phyloP scores from a whole-genome alignment of 2,113 vertebrate species.

The Martes martes region DNA sequence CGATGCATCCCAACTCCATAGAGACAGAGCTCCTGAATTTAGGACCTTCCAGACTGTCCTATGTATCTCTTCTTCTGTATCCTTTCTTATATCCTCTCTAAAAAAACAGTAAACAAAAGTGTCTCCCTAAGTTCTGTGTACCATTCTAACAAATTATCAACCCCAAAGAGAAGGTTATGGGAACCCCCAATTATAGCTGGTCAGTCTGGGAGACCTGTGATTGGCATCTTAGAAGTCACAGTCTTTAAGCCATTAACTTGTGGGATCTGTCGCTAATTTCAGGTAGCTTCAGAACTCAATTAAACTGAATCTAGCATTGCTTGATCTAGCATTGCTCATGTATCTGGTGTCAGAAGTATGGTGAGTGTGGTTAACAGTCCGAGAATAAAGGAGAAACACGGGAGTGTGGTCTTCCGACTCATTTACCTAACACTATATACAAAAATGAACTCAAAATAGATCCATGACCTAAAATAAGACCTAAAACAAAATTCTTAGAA shows the following conservation, averaged over 20 bases:
- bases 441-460: neutral
- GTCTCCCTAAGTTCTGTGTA: neutral
- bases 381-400: neutral
- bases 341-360: neutral
- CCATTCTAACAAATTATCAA: neutral
- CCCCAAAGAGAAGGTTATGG: neutral
- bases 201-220: neutral
- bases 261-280: neutral
- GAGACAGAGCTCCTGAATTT: neutral
- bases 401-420: neutral
- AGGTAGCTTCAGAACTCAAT: neutral
- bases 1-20: neutral
- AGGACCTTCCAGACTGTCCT: neutral
- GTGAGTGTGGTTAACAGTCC: neutral
- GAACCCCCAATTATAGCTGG: neutral
- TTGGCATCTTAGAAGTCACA: neutral
- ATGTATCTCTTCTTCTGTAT: neutral
- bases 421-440: neutral
- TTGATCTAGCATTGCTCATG: neutral
- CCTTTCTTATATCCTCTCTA: neutral
- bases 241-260: neutral
- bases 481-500: neutral
- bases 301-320: neutral
- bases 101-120: neutral
- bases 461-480: neutral